Evolutionary conservation across 2,888 invertebrate genomes (phyloP).

Genomic region (Acleris emargana): DNA sequence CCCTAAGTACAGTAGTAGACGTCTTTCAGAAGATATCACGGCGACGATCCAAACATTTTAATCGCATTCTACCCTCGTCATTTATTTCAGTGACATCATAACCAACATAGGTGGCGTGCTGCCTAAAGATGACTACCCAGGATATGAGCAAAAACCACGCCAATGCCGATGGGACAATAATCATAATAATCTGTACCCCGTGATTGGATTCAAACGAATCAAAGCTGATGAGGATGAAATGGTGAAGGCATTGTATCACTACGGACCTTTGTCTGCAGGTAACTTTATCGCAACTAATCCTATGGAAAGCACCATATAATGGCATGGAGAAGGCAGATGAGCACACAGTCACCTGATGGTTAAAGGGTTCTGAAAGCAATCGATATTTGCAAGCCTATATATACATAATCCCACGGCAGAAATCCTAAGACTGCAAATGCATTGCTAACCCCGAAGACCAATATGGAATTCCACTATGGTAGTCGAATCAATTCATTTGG

Average conservation of each 20-base stretch:
- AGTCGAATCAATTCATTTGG: no score
- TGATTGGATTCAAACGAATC: conserved; percentile 47
- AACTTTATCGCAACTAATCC: background rate
- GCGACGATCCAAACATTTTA: background rate
- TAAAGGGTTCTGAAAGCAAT: background rate
- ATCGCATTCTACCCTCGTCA: background rate
- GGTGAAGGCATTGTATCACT: conserved; percentile 39
- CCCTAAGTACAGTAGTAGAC: no score
- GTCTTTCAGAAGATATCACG: background rate
- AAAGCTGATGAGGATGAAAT: conserved; percentile 45
- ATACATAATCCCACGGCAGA: no score
- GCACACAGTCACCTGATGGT: no score
- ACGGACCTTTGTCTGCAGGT: conserved; percentile 53
- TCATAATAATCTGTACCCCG: conserved; percentile 39
- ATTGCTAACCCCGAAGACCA: no score
- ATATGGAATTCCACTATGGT: no score
- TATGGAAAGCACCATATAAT: background rate
- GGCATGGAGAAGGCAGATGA: no score
- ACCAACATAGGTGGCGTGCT: conserved; percentile 51
- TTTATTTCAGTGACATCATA: conserved; percentile 47
- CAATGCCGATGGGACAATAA: conserved; percentile 42
- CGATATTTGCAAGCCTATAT: no score
- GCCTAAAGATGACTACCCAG: conserved; percentile 42
- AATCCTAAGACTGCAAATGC: no score
- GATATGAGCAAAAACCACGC: conserved; percentile 37